phyloP scores from a whole-genome alignment of 2,113 vertebrate species.

The Tenebrosternarchus preto region DNA sequence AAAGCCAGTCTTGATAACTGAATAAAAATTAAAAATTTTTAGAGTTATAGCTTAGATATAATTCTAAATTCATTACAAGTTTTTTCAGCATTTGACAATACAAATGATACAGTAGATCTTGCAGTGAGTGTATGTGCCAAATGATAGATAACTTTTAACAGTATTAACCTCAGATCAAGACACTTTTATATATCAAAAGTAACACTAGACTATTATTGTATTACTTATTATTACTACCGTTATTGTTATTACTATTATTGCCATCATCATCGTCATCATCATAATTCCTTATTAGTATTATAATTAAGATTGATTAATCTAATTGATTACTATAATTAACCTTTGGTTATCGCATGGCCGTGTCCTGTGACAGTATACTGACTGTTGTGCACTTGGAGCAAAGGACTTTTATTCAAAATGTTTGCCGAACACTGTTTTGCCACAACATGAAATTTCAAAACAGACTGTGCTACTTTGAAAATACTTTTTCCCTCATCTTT shows the following conservation, averaged over 20 bases:
- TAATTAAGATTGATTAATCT: conserved; percentile 48
- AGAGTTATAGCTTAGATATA: conserved; percentile 67
- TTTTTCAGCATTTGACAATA: conserved; percentile 69
- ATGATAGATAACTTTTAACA: conserved; percentile 52
- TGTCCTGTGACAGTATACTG: conserved; percentile 77
- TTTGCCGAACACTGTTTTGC: conserved; percentile 60
- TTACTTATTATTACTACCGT: conserved; percentile 32
- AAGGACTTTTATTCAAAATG: conserved; percentile 57
- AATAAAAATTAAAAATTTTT: conserved; percentile 60
- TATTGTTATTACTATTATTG: conserved; percentile 19
- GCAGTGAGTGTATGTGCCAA: conserved; percentile 49
- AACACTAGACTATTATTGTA: conserved; percentile 53
- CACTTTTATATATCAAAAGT: conserved; percentile 49
- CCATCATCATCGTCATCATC: conserved; percentile 24
- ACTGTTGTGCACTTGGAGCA: conserved; percentile 74
- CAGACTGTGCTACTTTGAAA: conserved; percentile 49
- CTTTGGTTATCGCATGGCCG: conserved; percentile 73
- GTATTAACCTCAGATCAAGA: conserved; percentile 55
- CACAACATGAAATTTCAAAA: conserved; percentile 23
- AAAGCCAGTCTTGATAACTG: conserved; percentile 50
- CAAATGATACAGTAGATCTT: conserved; percentile 52
- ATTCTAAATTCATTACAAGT: conserved; percentile 65
- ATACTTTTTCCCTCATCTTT: conserved; percentile 30
- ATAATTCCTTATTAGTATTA: conserved; percentile 38
- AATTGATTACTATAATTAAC: conserved; percentile 57